These are phyloP conservation scores for Setipinna tenuifilis DNA, from an alignment of 2,797 vertebrate genomes.

Conservation along the genomic window DNA sequence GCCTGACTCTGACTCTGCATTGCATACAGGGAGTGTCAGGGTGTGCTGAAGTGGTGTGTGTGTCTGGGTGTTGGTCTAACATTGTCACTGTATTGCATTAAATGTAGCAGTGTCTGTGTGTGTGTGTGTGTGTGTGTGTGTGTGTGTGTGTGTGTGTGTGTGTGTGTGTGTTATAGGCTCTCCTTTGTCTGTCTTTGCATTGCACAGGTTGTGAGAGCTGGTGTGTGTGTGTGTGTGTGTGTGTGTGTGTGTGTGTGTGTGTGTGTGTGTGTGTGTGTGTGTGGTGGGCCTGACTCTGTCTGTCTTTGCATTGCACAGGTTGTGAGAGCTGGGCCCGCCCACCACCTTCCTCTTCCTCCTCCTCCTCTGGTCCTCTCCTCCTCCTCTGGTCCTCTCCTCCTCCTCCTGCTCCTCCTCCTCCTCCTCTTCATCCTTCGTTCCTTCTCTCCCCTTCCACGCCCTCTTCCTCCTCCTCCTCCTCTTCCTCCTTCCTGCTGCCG, in stretches of 20 bases:
- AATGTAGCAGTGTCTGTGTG: constrained; percentile 32
- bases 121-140: constrained; percentile 36
- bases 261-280: constrained; percentile 30
- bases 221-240: constrained; percentile 28
- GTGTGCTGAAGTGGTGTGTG: constrained; percentile 2
- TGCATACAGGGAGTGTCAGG: neutral
- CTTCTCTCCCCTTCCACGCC: neutral
- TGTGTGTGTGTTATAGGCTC: constrained; percentile 46
- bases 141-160: constrained; percentile 25
- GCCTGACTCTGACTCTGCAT: neutral
- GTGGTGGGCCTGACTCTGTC: constrained; percentile 28
- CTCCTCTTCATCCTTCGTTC: too few species aligned
- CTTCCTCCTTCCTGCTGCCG: neutral
- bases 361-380: constrained; percentile 34
- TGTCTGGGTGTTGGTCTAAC: constrained; percentile 28
- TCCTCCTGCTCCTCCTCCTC: neutral
- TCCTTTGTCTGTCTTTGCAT: too few species aligned
- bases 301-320: constrained; percentile 84
- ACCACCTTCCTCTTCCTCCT: constrained; percentile 47
- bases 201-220: neutral
- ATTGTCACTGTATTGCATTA: too few species aligned
- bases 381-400: neutral
- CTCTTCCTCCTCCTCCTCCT: neutral
- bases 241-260: constrained; percentile 1
- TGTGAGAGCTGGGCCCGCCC: constrained; percentile 78